Conservation (phyloP, 2,888 invertebrate genomes). For the Plebejus anna region DNA sequence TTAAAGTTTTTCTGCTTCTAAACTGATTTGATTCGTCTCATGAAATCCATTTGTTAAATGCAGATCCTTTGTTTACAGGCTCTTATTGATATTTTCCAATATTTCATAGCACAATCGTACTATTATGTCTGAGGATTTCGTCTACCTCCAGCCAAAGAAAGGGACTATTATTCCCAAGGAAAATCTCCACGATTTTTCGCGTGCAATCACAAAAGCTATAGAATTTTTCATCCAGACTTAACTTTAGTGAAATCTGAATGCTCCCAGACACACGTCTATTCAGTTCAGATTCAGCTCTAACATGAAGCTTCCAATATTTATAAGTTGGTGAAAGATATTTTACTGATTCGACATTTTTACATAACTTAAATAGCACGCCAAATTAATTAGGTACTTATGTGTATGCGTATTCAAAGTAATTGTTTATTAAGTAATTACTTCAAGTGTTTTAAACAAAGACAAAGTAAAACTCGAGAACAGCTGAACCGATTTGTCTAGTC, state of each 20-base stretch:
- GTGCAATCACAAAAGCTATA: slow-evolving; percentile 28
- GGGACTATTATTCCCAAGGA: slow-evolving; percentile 31
- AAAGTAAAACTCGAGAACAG: too few relatives aligned
- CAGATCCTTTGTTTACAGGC: slow-evolving; percentile 2
- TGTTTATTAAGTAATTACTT: too few relatives aligned
- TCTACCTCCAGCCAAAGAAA: slow-evolving; percentile 33
- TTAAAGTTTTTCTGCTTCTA: too few relatives aligned
- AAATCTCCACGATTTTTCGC: slow-evolving; percentile 31
- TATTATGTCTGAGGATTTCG: slow-evolving; percentile 25
- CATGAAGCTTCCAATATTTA: slow-evolving; percentile 2
- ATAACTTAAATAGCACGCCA: too few relatives aligned
- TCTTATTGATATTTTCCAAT: slow-evolving; percentile 25
- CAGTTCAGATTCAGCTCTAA: slow-evolving; percentile 18
- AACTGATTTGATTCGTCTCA: neutral
- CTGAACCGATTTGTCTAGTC: too few relatives aligned
- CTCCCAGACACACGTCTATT: slow-evolving; percentile 26
- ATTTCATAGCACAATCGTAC: slow-evolving; percentile 7
- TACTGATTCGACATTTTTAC: neutral
- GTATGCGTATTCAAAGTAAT: too few relatives aligned
- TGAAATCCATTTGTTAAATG: neutral
- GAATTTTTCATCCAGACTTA: slow-evolving; percentile 27
- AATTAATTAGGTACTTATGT: too few relatives aligned
- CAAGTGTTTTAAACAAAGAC: too few relatives aligned
- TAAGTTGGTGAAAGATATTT: neutral
- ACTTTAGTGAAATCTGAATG: slow-evolving; percentile 28